Evolutionary conservation across 2,113 vertebrate species (phyloP).

Genomic region (Centrocercus urophasianus): DNA sequence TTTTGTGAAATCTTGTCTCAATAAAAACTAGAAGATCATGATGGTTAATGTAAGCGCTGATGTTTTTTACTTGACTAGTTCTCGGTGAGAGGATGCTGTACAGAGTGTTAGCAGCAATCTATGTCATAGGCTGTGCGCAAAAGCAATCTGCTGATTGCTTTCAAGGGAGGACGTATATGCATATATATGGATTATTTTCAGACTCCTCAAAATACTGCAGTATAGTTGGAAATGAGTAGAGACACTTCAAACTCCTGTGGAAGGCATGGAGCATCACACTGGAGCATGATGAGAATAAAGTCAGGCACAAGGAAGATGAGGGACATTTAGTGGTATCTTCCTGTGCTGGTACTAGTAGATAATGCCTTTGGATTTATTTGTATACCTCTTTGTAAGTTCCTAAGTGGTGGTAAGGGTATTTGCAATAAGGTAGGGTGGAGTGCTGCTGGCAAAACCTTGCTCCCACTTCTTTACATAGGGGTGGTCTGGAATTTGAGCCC

Average conservation of each 20-base stretch:
- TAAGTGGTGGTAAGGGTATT: neutral
- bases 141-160: neutral
- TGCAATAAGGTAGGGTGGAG: neutral
- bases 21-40: neutral
- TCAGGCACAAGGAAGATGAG: neutral
- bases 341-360: neutral
- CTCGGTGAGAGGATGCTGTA: neutral
- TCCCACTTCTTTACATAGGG: rapidly evolving
- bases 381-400: neutral
- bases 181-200: neutral
- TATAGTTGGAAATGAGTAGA: neutral
- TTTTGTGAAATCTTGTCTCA: conserved; percentile 21
- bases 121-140: neutral
- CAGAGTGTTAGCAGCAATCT: neutral
- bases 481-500: neutral
- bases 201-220: neutral
- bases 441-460: neutral
- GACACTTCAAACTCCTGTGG: neutral
- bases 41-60: neutral
- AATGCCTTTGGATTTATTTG: neutral
- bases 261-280: rapidly evolving
- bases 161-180: rapidly evolving
- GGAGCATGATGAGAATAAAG: neutral
- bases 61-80: neutral
- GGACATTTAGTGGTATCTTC: neutral